Evolutionary conservation across 2,113 vertebrate species (phyloP).

Genomic region (Menura novaehollandiae): DNA sequence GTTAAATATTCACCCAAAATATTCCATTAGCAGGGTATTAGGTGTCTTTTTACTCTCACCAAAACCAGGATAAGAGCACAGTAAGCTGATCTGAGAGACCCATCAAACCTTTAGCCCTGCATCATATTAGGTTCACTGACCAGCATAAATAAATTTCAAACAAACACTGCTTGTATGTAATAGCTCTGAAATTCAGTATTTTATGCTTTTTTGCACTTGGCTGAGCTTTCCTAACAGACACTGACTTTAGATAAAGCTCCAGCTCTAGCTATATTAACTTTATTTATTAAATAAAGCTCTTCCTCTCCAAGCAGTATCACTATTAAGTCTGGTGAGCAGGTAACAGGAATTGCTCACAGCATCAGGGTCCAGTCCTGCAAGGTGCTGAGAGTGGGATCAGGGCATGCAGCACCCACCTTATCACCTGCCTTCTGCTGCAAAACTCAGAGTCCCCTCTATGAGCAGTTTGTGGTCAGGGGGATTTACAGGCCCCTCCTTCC

Average conservation of each 20-base stretch:
- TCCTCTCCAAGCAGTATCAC: background rate
- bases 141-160: background rate
- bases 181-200: background rate
- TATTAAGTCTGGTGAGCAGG: background rate
- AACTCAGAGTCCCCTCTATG: rapidly evolving
- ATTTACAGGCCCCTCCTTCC: background rate
- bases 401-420: rapidly evolving
- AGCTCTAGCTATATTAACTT: background rate
- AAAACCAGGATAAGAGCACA: background rate
- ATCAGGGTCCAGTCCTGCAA: background rate
- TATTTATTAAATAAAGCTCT: background rate
- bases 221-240: background rate
- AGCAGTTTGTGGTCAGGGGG: background rate
- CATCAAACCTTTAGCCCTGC: background rate
- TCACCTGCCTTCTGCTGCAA: background rate
- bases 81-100: background rate
- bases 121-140: background rate
- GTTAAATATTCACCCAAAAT: background rate
- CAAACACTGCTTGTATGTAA: rapidly evolving
- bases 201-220: background rate
- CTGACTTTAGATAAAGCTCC: background rate
- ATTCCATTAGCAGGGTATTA: background rate
- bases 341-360: background rate
- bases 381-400: background rate
- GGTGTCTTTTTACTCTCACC: background rate